Evolutionary conservation across 2,113 vertebrate genomes (phyloP), one percentile per base, ranked within the genome.

Genomic region (Rostratula benghalensis): DNA sequence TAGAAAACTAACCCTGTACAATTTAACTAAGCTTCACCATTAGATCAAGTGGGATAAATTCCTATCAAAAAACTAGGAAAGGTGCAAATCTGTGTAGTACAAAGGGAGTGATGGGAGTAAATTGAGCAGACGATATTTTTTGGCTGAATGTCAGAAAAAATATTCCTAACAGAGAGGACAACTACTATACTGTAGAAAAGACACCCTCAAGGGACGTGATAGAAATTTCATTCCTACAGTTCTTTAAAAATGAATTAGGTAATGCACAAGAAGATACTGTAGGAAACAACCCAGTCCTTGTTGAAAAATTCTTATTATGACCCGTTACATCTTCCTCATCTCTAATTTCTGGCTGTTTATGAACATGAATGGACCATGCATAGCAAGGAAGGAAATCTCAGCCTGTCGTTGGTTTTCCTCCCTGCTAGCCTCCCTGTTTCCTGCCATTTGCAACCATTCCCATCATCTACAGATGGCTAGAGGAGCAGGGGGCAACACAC

Each of bases 41-140:
- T 48, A 22, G 41, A 70, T 5, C 6, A 39, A 60, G 27, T 3
- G 39, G 59, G 46, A 90, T 73, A 33, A 82, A 89, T 33, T 81
- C 57, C 73, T 13, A 56, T 35, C 27, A 75, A 27, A 64, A 80
- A 56, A 15, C 83, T 3, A 18, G 30, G 18, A 46, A 84, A 94
- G 83, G 80, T 93, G 68, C 37, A 92, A 79, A 76, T 23, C 39
- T 50, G 3, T 9, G 30, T 10, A n/a, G 18, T 23, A 85, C 46
- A 91, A 87, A 85, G 23, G 54, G 63, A 92, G 13, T 63, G 73
- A 89, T 83, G 65, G 57, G 68, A 97, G 69, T 68, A 93, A 93
- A 94, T 87, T 92, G 88, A 96, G 90, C 86, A 95, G 81, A 91
- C 33, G 8, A 83, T 74, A 50, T 73, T 94, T 93, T 96, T 93